A percentile compares a stretch with the other conserved stretches of the same genome.
Evolutionary conservation across 2,113 vertebrate genomes (phyloP).

Genomic region (Apteryx mantelli): DNA sequence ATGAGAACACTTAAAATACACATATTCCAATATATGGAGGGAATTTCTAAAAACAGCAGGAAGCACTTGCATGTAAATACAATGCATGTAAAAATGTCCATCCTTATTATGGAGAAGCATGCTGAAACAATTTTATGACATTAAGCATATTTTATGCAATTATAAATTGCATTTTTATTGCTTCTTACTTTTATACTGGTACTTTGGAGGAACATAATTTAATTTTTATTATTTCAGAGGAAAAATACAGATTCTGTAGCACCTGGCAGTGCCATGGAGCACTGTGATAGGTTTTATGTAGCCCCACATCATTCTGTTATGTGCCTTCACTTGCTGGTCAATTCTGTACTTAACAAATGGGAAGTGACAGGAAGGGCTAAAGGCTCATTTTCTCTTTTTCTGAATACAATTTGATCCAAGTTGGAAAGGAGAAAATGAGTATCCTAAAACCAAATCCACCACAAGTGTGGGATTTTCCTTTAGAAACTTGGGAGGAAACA

Average conservation of each 20-base stretch:
- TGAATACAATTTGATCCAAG: not conserved
- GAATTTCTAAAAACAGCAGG: not conserved
- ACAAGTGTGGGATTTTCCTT: not conserved
- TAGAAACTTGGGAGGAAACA: not conserved
- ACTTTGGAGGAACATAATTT: not conserved
- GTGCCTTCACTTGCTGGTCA: not conserved
- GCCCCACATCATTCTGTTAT: not conserved
- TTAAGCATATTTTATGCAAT: not conserved
- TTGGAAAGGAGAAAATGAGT: not conserved
- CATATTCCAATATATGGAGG: not conserved
- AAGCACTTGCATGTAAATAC: not conserved
- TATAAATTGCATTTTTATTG: slow-evolving; percentile 10
- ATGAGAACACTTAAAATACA: slow-evolving; percentile 47
- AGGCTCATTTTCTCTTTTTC: not conserved
- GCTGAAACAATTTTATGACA: not conserved
- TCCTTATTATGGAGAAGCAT: not conserved
- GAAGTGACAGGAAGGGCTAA: not conserved
- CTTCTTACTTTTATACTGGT: not conserved
- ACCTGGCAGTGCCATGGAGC: not conserved
- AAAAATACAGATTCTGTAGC: not conserved
- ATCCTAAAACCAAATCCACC: not conserved
- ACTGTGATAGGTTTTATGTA: not conserved
- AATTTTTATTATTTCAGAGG: not conserved
- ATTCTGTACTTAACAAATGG: not conserved
- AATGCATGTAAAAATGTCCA: not conserved